Conservation (phyloP, 2,888 invertebrate genomes). For the Drosophila affinis region DNA sequence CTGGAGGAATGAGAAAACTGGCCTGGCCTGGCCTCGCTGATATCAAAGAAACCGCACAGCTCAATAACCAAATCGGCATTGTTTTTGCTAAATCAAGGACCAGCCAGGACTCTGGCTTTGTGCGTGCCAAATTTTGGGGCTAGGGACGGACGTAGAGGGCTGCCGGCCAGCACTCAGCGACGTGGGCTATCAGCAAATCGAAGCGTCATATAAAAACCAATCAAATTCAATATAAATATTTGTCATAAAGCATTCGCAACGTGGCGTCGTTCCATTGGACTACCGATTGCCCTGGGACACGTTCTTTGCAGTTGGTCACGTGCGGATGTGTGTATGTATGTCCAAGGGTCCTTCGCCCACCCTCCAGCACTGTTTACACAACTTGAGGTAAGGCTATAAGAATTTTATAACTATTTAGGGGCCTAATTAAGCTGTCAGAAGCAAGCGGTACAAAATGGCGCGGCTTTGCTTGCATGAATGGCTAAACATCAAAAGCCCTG, state of each 20-base stretch:
- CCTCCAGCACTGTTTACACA: neutral
- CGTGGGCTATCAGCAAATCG: constrained; percentile 55
- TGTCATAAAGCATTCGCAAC: constrained; percentile 39
- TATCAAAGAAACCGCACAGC: too few species aligned
- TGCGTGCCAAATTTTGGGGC: neutral
- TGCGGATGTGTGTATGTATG: constrained; percentile 8
- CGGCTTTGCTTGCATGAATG: constrained; percentile 16
- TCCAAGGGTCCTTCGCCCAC: constrained; percentile 6
- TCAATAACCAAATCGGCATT: too few species aligned
- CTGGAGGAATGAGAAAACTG: too few species aligned
- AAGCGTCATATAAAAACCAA: constrained; percentile 38
- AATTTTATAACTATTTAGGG: constrained; percentile 14
- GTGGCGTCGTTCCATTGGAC: constrained; percentile 12
- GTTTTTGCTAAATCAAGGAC: too few species aligned
- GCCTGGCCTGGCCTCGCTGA: too few species aligned
- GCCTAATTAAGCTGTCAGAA: constrained; percentile 69
- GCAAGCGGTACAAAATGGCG: constrained; percentile 32
- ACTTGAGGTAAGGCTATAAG: neutral
- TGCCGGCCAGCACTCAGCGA: neutral
- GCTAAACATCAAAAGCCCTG: constrained; percentile 60
- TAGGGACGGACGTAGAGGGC: neutral
- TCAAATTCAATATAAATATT: constrained; percentile 56
- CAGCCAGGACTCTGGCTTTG: neutral
- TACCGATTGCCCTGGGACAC: constrained; percentile 16
- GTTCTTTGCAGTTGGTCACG: constrained; percentile 27